A percentile compares a stretch with the other conserved stretches of the same genome.
Conservation (phyloP, 2,888 invertebrate genomes). For the Linhomoeus sp. region DNA sequence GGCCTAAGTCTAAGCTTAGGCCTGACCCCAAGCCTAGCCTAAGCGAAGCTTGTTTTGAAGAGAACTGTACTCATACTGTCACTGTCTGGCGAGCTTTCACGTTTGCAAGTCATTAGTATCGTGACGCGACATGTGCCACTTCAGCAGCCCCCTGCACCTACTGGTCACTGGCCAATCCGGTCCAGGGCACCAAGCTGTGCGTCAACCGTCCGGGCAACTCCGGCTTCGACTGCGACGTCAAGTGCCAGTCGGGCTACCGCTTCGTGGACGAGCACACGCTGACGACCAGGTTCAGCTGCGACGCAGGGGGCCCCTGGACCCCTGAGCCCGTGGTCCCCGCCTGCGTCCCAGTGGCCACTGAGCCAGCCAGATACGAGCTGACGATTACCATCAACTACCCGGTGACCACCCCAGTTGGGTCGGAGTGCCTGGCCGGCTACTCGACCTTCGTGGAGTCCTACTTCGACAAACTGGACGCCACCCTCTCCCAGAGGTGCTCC, state of each 20-base stretch:
- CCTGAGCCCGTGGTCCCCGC: slow-evolving; percentile 77
- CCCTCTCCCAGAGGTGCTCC: slow-evolving; percentile 73
- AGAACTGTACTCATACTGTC: too few species aligned
- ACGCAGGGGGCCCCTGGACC: slow-evolving; percentile 48
- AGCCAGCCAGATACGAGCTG: slow-evolving; percentile 26
- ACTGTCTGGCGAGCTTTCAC: too few species aligned
- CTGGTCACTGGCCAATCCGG: slow-evolving; percentile 73
- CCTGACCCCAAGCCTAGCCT: too few species aligned
- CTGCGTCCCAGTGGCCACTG: slow-evolving; percentile 57
- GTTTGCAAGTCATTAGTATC: too few species aligned
- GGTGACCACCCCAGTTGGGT: slow-evolving; percentile 12
- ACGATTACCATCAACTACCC: slow-evolving; percentile 19
- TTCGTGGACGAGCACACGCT: slow-evolving; percentile 14
- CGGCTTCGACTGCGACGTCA: slow-evolving; percentile 35
- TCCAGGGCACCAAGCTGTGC: slow-evolving; percentile 43
- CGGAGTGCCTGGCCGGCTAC: slow-evolving; percentile 18
- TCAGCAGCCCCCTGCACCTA: slow-evolving; percentile 48
- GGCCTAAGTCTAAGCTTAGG: too few species aligned
- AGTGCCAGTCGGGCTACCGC: slow-evolving; percentile 18
- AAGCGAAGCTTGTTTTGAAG: too few species aligned
- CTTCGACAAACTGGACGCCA: slow-evolving; percentile 25
- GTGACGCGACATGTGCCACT: too few species aligned
- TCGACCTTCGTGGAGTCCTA: slow-evolving; percentile 14
- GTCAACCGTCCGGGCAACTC: slow-evolving; percentile 60
- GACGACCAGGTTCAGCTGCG: slow-evolving; percentile 31